Base-by-base conservation (phyloP, 2,888 invertebrate species). In the Polia nebulosa region DNA sequence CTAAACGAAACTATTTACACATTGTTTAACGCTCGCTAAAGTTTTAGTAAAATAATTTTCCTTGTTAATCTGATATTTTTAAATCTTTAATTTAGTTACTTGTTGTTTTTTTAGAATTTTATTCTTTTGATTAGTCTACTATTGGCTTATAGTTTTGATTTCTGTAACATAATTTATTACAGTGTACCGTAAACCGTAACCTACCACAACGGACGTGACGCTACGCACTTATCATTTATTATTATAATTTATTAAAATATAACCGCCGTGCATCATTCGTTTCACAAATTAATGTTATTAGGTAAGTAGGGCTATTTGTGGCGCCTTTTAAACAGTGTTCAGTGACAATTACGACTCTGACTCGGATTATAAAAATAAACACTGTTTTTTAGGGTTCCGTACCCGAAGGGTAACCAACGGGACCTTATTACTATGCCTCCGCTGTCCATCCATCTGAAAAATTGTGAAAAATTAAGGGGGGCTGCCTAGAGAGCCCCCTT, bases 161-260 rank as follows among this genome's bases (percentile, higher is more conserved):
- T 17, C 13, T 11, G 32, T 32, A 29, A 41, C 20, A 44, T n/a
- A 25, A 20, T 20, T 17, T 45, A 20, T 25, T 13, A 25, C 15
- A 22, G 8, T 20, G 3, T 4, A 25, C 44, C 55, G n/a, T 17
- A 39, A 51, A 27, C 49, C 55, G 17, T 25, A 25, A 56, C 44
- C 22, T 45, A 57, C 22, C 36, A 34, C 56, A 45, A 74, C 11
- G 36, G 17, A 36, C 17, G 45, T 15, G 47, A 62, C 29, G 52
- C 17, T 73, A 36, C 25, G 17, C 34, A 41, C 15, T n/a, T 17
- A 17, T 8, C 15, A 41, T 22, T 32, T 41, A 53, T 51, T 51
- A 41, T 39, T 25, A 36, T 9, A 49, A 70, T 36, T 49, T 63
- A 73, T 36, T 51, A 36, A 72, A 44, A 34, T 55, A 63, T 25